Evolutionary conservation across 2,888 invertebrate genomes (phyloP), one percentile per base, ranked within the genome.

Genomic region (Oxytorus armatus): DNA sequence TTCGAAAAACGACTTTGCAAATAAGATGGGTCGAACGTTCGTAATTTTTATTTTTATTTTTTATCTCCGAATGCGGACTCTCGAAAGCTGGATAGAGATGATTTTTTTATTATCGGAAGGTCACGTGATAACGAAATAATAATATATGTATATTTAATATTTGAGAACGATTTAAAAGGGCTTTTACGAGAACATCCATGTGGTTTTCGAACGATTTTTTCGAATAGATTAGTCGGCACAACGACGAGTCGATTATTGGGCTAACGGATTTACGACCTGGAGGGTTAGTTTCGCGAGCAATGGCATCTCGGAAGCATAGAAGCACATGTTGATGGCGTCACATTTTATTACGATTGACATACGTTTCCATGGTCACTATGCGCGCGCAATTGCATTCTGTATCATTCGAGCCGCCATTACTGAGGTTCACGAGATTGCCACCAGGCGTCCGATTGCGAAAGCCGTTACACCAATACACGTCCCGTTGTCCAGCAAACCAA

Each of bases 401-500:
- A n/a, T n/a, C n/a, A n/a, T n/a, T n/a, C n/a, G n/a, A n/a, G n/a
- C n/a, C n/a, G n/a, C n/a, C n/a, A n/a, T n/a, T n/a, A n/a, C 5
- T 29, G 29, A 29, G 29, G 29, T 29, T 29, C n/a, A n/a, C n/a
- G n/a, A n/a, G n/a, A n/a, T n/a, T n/a, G n/a, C n/a, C n/a, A n/a
- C n/a, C n/a, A n/a, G n/a, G n/a, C n/a, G n/a, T n/a, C n/a, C n/a
- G n/a, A n/a, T n/a, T n/a, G n/a, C n/a, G n/a, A n/a, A n/a, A n/a
- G n/a, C n/a, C n/a, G n/a, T n/a, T n/a, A n/a, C n/a, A n/a, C n/a
- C n/a, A 44, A 33, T 23, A 29, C 8, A 18, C 33, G 44, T 10
- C 55, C 39, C 21, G 42, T 79, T 69, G 76, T 76, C 51, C 74
- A 49, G 55, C 47, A 84, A 83, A 87, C 87, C 86, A 87, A 87